Conservation (phyloP, 2,888 invertebrate species). For the Xestia ashworthii region DNA sequence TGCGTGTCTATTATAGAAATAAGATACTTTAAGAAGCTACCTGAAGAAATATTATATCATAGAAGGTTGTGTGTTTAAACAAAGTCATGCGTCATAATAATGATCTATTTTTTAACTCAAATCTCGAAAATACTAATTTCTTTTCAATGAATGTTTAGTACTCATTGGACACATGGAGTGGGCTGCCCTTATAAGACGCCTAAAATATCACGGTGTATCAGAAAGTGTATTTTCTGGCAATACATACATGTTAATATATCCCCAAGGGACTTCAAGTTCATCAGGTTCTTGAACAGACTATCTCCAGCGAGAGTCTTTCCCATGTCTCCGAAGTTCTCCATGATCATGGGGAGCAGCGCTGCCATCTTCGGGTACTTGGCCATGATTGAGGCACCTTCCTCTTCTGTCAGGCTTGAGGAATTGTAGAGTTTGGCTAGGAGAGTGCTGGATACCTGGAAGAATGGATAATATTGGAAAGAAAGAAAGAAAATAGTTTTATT, state of each 20-base stretch:
- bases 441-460: constrained; percentile 81
- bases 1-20: not conserved
- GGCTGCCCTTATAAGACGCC: too few species aligned
- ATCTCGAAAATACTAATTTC: too few species aligned
- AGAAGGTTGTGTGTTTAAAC: not conserved
- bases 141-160: too few species aligned
- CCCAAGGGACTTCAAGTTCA: constrained; percentile 76
- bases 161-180: too few species aligned
- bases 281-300: constrained; percentile 79
- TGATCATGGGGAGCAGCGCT: constrained; percentile 84
- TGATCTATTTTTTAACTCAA: too few species aligned
- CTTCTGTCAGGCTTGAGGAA: constrained; percentile 86
- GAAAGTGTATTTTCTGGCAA: not conserved
- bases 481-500: not conserved
- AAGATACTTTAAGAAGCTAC: not conserved
- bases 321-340: constrained; percentile 76
- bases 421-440: constrained; percentile 85
- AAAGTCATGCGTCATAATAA: too few species aligned
- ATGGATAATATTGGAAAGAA: not conserved
- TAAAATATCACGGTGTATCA: too few species aligned
- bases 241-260: constrained; percentile 79
- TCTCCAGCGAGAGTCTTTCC: constrained; percentile 77
- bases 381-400: constrained; percentile 84
- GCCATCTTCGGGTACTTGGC: constrained; percentile 83
- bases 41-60: not conserved